Evolutionary conservation across 1,140 invertebrate genomes (phyloP).

Genomic region (Andricus grossulariae): DNA sequence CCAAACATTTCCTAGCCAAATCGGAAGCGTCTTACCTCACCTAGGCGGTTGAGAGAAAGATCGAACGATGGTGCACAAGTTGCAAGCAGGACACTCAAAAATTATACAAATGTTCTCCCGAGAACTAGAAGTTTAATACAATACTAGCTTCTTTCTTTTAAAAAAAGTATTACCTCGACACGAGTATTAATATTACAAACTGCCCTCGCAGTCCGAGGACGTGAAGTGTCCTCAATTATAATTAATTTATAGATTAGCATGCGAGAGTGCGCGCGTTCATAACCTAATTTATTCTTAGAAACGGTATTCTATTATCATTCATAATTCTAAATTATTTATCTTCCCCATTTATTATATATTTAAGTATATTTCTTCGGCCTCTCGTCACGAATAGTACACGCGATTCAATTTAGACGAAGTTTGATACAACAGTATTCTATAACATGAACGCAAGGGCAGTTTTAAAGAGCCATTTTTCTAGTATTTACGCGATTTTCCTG

Average conservation of each 20-base stretch:
- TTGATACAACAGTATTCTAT: background rate
- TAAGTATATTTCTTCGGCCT: constrained; percentile 10
- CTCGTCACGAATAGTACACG: constrained; percentile 25
- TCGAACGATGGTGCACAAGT: background rate
- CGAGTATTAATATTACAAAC: background rate
- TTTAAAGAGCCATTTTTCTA: background rate
- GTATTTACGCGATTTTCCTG: background rate
- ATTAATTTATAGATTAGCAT: constrained; percentile 28
- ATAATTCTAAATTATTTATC: constrained; percentile 51
- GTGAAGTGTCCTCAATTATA: constrained; percentile 17
- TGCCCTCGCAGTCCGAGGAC: background rate
- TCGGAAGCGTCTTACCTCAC: constrained; percentile 68
- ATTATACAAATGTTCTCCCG: background rate
- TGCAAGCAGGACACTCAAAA: background rate
- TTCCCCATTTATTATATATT: constrained; percentile 16
- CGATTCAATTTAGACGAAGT: constrained; percentile 15
- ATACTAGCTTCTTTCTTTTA: background rate
- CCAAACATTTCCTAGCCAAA: constrained; percentile 72
- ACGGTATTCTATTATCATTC: constrained; percentile 46
- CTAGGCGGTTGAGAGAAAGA: constrained; percentile 49
- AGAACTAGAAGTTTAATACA: background rate
- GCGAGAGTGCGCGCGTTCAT: background rate
- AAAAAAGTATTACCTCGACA: background rate
- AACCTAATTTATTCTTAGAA: constrained; percentile 48
- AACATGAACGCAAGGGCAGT: background rate